Evolutionary conservation across 2,113 vertebrate genomes (phyloP), one percentile per base, ranked within the genome.

Genomic region (Desmodus rotundus): DNA sequence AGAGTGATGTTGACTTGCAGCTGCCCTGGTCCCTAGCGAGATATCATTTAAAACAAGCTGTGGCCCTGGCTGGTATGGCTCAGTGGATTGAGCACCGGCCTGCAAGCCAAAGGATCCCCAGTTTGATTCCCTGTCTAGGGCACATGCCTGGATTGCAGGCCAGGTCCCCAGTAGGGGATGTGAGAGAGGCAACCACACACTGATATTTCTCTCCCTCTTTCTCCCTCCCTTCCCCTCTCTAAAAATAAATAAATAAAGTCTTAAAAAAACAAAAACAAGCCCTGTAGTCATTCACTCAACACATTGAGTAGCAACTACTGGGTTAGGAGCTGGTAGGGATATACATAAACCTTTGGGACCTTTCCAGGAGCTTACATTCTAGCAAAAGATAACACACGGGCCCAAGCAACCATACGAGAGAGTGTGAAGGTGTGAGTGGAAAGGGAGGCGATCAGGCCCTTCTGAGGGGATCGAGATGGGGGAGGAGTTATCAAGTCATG

Each of bases 391-490:
- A 22, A 61, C 38, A 12, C 5, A 17, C 24, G 22, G 0, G 0
- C 17, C 31, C 3, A 15, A 43, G 70, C 36, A 17, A 41, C 20
- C 38, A 16, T 20, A 47, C 20, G 11, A 50, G 43, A n/a, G 24
- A 38, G 56, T 20, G 24, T 9, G 38, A 38, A 68, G 9, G 8
- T 31, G 11, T 45, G 63, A 56, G 72, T 20, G 52, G 1, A 41
- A 36, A 2, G 33, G 4, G 19, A 22, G 63, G 41, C 41, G 1
- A 13, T 15, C 1, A 0, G 4, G 20, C 14, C 24, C 26, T 0
- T 52, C 52, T 12, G 13, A 54, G 45, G 68, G 36, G 10, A 33
- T 82, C 61, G 56, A 26, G 54, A 11, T 28, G 52, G 22, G 43
- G 63, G n/a, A 20, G 26, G 31, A n/a, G 10, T 76, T 33, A 54